Evolutionary conservation across 1,140 invertebrate species (phyloP), one percentile per base, ranked within the genome.

Genomic region (Wasmannia auropunctata): DNA sequence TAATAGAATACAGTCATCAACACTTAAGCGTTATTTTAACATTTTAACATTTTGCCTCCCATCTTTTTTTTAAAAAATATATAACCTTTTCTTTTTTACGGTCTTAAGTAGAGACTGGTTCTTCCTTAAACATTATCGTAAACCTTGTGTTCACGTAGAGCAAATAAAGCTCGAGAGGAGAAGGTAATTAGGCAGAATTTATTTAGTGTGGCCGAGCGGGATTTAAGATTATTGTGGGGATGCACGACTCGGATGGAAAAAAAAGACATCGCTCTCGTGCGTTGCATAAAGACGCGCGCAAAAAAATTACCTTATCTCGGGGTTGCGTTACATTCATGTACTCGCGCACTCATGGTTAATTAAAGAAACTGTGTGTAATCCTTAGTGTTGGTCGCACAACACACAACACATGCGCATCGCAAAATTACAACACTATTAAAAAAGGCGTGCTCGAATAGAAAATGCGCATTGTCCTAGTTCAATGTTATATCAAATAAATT

Each of bases 211-310:
- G 81, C 80, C 81, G 58, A 40, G 67, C 62, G 43, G 80, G 77
- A 87, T 87, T 87, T 87, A 87, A 87, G 86, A 87, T 87, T 87
- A 87, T 87, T 85, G 62, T 72, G 49, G 58, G 62, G 56, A 60
- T 63, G 31, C 28, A 11, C 65, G 7, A 43, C 70, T 56, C 10
- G 58, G 43, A 63, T 22, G 31, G 56, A 65, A 75, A 84, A 70
- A 79, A 86, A 67, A 46, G 67, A n/a, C n/a, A 88, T 86, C 37
- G 11, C 81, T 88, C 70, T 58, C 76, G 46, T 69, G 87, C 69
- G 40, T 37, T 46, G 51, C 60, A 88, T 80, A 86, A 75, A 60
- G 75, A 65, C 37, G 46, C 40, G 31, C 14, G 31, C 3, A 6
- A 49, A 43, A 88, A 51, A 54, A 49, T 34, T 83, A 60, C 28